Base-by-base conservation (phyloP, 2,888 invertebrate species). In the Abrostola tripartita region DNA sequence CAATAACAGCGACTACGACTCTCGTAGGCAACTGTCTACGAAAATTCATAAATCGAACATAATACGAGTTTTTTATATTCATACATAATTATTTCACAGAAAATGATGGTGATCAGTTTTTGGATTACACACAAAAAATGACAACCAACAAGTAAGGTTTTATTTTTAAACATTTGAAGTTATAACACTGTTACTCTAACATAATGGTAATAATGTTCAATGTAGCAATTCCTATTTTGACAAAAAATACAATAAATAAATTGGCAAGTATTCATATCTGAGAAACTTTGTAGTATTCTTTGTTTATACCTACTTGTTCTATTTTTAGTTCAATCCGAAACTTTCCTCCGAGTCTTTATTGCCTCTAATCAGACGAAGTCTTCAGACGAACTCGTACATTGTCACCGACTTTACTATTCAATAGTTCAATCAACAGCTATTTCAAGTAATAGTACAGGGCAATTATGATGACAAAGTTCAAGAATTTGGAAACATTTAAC, bases 351-450 rank as follows among this genome's bases (percentile, higher is more conserved):
- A 47, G 58, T 53, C 49, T 49, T 53, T 24, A 24, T 24, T 24
- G 24, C 24, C 24, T 24, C 47, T 12, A 56, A 59, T 61, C 12
- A 38, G 37, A 42, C 8, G 40, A 36, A 37, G 38, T 44, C 42
- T 42, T 10, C 53, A 14, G 56, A 59, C 58, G 14, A 44, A 56
- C 76, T 24, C 24, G 24, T 24, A 24, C 24, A 60, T 49, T 40
- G 60, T 37, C 61, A 60, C 36, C 54, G 51, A 68, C 65, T 74
- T 51, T 52, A 51, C 40, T 41, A 53, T 50, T 65, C 37, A 38
- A 71, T 47, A 56, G 44, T 54, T 47, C 53, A 51, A 50, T 66
- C 66, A 57, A 47, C 66, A 57, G 14, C 40, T 71, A 59, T 71
- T 57, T 47, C 53, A 41, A 53, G 50, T 50, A 36, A 11, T 8